A percentile compares a stretch with the other conserved stretches of the same genome.
Conservation (phyloP, 2,797 vertebrate genomes). For the Monodelphis domestica region DNA sequence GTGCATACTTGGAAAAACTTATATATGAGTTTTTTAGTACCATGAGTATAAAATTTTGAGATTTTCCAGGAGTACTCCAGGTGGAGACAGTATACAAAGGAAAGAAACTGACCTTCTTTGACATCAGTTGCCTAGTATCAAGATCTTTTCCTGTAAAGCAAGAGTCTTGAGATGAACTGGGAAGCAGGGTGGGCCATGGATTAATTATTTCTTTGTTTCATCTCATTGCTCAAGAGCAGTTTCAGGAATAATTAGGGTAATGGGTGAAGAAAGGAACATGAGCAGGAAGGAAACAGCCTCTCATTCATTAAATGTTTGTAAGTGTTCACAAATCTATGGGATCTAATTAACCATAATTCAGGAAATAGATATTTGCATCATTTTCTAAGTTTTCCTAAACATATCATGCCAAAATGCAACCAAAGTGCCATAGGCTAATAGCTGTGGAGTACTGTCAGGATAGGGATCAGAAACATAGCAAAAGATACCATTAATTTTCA, state of each 20-base stretch:
- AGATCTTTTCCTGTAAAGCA: neutral
- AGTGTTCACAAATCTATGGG: constrained; percentile 16
- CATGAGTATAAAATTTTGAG: neutral
- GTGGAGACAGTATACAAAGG: too few relatives aligned
- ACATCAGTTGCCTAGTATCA: neutral
- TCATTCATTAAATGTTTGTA: neutral
- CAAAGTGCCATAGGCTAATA: neutral
- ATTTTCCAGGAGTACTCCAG: neutral
- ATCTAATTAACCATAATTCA: neutral
- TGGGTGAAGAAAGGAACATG: neutral
- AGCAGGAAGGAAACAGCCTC: neutral
- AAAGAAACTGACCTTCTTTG: neutral
- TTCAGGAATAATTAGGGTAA: constrained; percentile 23
- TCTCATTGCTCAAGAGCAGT: neutral
- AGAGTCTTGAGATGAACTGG: neutral
- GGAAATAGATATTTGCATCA: neutral
- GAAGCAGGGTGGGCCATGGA: too few relatives aligned
- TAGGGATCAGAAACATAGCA: neutral
- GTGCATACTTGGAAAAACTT: neutral
- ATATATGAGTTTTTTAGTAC: neutral
- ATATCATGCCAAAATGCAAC: neutral
- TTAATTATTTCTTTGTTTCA: too few relatives aligned
- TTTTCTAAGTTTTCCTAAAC: neutral
- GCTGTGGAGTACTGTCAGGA: neutral
- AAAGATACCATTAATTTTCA: neutral